phyloP scores from a whole-genome alignment of 2,888 invertebrate genomes.

The Oasisia sp. region DNA sequence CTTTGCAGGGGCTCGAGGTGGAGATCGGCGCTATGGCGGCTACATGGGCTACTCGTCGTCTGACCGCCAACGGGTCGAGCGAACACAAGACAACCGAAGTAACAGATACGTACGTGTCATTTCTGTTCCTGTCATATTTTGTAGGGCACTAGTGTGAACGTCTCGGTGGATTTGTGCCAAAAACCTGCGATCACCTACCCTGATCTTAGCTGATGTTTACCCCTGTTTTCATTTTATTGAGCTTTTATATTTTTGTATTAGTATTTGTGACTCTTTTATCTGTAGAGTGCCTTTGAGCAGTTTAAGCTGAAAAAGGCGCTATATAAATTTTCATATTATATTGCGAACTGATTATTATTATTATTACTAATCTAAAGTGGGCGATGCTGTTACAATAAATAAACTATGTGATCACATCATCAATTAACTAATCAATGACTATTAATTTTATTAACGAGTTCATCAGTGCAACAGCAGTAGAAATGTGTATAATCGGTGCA shows the following conservation, averaged over 20 bases:
- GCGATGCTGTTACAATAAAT: not conserved
- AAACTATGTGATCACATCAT: not conserved
- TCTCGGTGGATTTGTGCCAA: not conserved
- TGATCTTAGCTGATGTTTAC: not conserved
- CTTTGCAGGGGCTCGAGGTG: slow-evolving; percentile 27
- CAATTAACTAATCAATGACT: too few species aligned
- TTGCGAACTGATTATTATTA: not conserved
- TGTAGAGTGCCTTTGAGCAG: too few species aligned
- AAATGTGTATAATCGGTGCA: too few species aligned
- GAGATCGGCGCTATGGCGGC: slow-evolving; percentile 31
- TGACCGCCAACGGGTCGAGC: slow-evolving; percentile 35
- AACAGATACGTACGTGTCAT: slow-evolving; percentile 14
- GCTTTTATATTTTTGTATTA: too few species aligned
- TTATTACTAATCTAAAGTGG: not conserved
- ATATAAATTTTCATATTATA: too few species aligned
- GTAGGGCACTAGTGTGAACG: not conserved
- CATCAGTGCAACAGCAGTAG: too few species aligned
- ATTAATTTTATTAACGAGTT: too few species aligned
- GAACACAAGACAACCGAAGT: slow-evolving; percentile 18
- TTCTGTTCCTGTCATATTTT: not conserved
- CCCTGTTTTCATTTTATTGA: not conserved
- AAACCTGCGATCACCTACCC: too few species aligned
- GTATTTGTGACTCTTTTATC: too few species aligned
- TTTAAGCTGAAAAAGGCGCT: too few species aligned
- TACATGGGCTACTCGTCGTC: slow-evolving; percentile 41